These are phyloP conservation scores for Myotis vivesi DNA, from an alignment of 2,797 vertebrate genomes.

Conservation along the genomic window DNA sequence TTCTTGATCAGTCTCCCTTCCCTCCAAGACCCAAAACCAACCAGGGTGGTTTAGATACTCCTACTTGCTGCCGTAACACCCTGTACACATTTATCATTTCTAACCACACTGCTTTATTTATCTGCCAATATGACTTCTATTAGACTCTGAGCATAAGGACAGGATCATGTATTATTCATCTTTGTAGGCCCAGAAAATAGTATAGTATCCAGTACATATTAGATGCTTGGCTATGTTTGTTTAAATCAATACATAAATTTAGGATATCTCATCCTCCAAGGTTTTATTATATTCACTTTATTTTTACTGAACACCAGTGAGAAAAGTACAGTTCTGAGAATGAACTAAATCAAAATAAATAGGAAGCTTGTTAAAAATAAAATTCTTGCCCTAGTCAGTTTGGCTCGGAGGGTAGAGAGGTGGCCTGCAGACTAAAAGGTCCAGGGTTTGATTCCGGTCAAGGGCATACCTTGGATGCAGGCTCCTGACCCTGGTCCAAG, in stretches of 20 bases:
- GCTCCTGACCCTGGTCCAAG: too few relatives aligned
- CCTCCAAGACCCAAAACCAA: background rate
- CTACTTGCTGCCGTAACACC: background rate
- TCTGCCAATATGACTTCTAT: background rate
- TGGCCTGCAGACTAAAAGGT: too few relatives aligned
- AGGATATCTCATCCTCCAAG: background rate
- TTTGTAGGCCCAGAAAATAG: constrained; percentile 27
- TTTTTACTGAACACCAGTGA: constrained; percentile 20
- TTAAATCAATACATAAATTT: constrained; percentile 50
- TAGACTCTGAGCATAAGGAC: background rate
- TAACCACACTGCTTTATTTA: background rate
- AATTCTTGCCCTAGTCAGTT: background rate
- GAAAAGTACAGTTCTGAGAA: background rate
- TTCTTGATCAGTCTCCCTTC: background rate
- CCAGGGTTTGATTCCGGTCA: too few relatives aligned
- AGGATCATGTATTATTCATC: background rate
- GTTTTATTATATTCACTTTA: constrained; percentile 11
- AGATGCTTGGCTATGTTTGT: background rate
- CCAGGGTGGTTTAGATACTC: background rate
- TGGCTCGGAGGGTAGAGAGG: too few relatives aligned
- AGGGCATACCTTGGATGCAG: too few relatives aligned
- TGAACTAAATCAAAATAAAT: background rate
- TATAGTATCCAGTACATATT: background rate
- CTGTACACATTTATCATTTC: background rate
- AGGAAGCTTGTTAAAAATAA: background rate